phyloP scores from a whole-genome alignment of 1,140 invertebrate genomes.

The Drosophila sucinea region DNA sequence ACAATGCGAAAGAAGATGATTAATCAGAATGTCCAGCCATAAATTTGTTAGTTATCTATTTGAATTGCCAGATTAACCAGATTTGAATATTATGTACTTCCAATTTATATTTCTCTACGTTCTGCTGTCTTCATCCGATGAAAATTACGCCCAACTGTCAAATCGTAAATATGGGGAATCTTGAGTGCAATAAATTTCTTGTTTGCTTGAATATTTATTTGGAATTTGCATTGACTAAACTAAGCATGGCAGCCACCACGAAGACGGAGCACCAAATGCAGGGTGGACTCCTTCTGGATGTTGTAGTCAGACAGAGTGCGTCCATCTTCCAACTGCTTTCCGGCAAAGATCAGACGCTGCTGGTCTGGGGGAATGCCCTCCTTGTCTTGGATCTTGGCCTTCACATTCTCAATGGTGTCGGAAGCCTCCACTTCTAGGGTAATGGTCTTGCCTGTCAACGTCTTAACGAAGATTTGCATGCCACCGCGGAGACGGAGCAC shows the following conservation, averaged over 20 bases:
- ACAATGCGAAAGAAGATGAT: constrained; percentile 14
- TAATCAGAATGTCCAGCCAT: constrained; percentile 33
- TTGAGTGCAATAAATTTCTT: constrained; percentile 27
- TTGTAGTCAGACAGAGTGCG: constrained; percentile 91
- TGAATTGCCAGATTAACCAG: constrained; percentile 9
- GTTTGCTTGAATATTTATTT: constrained; percentile 42
- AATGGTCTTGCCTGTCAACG: constrained; percentile 92
- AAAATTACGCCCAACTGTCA: constrained; percentile 25
- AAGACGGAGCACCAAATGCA: constrained; percentile 92
- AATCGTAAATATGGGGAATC: constrained; percentile 8
- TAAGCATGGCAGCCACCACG: constrained; percentile 87
- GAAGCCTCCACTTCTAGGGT: constrained; percentile 92
- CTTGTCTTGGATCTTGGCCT: constrained; percentile 91
- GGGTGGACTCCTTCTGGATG: constrained; percentile 95
- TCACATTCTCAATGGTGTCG: constrained; percentile 93
- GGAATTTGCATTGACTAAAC: constrained; percentile 28
- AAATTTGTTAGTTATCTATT: constrained; percentile 1
- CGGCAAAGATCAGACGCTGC: constrained; percentile 89
- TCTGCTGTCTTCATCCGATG: constrained; percentile 28
- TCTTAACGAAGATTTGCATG: constrained; percentile 93
- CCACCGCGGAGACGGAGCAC: constrained; percentile 91
- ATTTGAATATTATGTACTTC: constrained; percentile 31
- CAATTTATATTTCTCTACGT: constrained; percentile 44
- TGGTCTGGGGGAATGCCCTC: constrained; percentile 89
- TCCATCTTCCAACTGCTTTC: constrained; percentile 92